Base-by-base conservation (phyloP, 1,140 invertebrate species). In the Globodera rostochiensis region DNA sequence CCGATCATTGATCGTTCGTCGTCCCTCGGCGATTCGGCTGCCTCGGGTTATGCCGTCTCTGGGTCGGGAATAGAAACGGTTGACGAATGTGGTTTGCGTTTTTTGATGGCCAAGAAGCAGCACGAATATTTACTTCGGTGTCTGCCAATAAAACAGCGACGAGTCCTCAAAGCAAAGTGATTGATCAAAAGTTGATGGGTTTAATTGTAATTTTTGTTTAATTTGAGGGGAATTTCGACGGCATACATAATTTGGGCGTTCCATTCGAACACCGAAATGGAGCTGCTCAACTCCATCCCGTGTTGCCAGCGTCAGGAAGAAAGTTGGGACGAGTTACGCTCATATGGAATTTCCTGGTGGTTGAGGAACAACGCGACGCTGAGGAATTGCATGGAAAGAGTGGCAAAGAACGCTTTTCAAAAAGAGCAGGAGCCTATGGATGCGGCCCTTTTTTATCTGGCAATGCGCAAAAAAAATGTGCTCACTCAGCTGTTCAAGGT, bases 221-320 rank as follows among this genome's bases (percentile, higher is more conserved):
- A 36, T 36, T 36, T 36, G 36, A 86, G 85, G 83, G 98, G 97
- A 19, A 93, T 99, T 0, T 94, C 94, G 7, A 94, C 95, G 1
- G 94, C 95, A 79, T 96, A 98, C 91, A 92, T 99, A 15, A 96
- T 98, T 11, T 99, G 98, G 98, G 98, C 97, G 1, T 99, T 96
- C 91, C 97, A 99, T 91, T 98, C 96, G 0, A 97, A 99, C 91
- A 95, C 95, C 49, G 95, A 98, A 91, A 96, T 98, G 88, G 97
- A 98, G 90, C 91, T 99, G 50, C 90, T 99, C 3, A 94, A 94
- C 78, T 91, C 98, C 21, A 94, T 98, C 83, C 96, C 97, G 0
- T 90, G 88, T 86, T 91, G 89, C 86, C 90, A 91, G 93, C 80
- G 93, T 93, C 90, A 89, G 21, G 91, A 92, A 76, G 91, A 92